Percentiles rank a stretch among this genome's conserved stretches.
phyloP scores from a whole-genome alignment of 2,797 vertebrate genomes.

The Microctenopoma steveboyesi region DNA sequence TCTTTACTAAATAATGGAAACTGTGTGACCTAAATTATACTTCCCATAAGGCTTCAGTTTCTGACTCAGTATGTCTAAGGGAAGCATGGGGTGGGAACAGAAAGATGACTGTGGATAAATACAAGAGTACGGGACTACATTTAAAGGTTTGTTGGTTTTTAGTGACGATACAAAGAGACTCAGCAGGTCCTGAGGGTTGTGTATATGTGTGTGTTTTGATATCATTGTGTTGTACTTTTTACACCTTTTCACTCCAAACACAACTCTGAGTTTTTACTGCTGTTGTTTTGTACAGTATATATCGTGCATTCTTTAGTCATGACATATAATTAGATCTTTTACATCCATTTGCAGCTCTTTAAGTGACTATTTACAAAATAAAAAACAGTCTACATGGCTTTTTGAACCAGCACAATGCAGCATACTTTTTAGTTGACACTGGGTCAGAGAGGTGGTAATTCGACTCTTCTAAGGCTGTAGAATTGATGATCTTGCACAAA shows the following conservation, averaged over 20 bases:
- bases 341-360: not conserved
- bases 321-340: not conserved
- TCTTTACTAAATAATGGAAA: slow-evolving; percentile 67
- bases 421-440: not conserved
- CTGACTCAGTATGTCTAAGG: slow-evolving; percentile 50
- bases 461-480: not conserved
- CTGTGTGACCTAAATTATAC: slow-evolving; percentile 51
- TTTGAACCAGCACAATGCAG: not conserved
- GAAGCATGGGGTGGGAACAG: slow-evolving; percentile 18
- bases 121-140: no score
- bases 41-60: slow-evolving; percentile 36
- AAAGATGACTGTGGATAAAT: slow-evolving; percentile 10
- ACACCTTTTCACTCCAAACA: not conserved
- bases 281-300: not conserved
- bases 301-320: not conserved
- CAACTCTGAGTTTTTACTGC: not conserved
- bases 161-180: not conserved
- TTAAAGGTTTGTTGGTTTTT: slow-evolving; percentile 2
- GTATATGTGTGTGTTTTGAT: slow-evolving; percentile 26
- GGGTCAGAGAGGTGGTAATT: not conserved
- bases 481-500: not conserved
- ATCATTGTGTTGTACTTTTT: slow-evolving; percentile 19
- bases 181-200: slow-evolving; percentile 13
- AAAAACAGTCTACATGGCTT: not conserved
- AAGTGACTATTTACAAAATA: not conserved